phyloP scores from a whole-genome alignment of 2,113 vertebrate genomes.

The Catharus fuscescens region DNA sequence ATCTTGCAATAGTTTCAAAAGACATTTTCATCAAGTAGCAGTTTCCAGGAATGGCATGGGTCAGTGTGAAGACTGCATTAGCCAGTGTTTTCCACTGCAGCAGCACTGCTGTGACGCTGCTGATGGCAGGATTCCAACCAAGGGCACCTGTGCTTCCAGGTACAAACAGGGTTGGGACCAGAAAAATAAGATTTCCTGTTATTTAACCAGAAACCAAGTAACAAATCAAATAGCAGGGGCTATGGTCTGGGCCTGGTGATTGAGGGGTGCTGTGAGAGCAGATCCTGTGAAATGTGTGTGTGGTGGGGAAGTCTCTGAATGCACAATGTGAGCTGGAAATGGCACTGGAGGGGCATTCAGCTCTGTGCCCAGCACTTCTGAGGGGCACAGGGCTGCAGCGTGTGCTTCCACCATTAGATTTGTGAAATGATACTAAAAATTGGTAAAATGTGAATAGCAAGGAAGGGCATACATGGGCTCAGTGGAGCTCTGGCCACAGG shows the following conservation, averaged over 20 bases:
- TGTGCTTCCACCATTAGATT: neutral
- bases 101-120: neutral
- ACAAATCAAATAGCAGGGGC: neutral
- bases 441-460: too few relatives aligned
- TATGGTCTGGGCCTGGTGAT: neutral
- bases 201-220: neutral
- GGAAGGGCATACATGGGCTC: rapidly evolving
- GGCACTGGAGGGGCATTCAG: neutral
- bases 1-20: neutral
- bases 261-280: neutral
- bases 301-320: neutral
- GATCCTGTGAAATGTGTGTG: neutral
- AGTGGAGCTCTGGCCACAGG: neutral
- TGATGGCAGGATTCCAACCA: neutral
- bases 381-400: neutral
- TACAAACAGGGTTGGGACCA: neutral
- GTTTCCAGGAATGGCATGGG: neutral
- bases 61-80: neutral
- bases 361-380: neutral
- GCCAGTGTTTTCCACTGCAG: neutral
- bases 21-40: neutral
- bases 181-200: neutral
- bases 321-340: rapidly evolving
- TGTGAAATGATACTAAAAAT: neutral
- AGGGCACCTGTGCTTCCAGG: neutral